Percentiles rank a stretch among this genome's conserved stretches.
phyloP scores from a whole-genome alignment of 2,113 vertebrate genomes.

The Pterocles gutturalis region DNA sequence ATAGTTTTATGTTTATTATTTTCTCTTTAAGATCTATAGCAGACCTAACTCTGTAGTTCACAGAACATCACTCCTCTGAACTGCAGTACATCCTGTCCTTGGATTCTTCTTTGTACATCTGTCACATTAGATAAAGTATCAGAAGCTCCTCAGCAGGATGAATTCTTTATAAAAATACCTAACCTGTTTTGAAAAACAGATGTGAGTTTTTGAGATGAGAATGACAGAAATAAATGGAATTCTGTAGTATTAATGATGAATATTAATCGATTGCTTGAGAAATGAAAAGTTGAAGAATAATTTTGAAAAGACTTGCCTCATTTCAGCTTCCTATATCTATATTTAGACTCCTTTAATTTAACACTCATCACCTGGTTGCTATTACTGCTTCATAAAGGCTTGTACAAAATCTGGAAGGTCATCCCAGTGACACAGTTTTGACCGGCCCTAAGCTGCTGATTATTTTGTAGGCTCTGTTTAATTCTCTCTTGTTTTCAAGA shows the following conservation, averaged over 20 bases:
- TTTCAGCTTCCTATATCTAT: not conserved
- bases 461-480: slow-evolving; percentile 65
- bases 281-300: not conserved
- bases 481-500: slow-evolving; percentile 74
- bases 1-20: not conserved
- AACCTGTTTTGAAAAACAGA: not conserved
- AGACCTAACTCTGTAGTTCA: not conserved
- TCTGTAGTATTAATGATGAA: not conserved
- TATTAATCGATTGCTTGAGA: not conserved
- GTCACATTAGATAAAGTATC: not conserved
- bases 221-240: not conserved
- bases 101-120: not conserved
- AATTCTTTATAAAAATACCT: not conserved
- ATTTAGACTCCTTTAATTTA: not conserved
- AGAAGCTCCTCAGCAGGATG: not conserved
- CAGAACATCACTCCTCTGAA: not conserved
- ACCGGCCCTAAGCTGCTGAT: slow-evolving; percentile 56
- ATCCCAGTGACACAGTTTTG: slow-evolving; percentile 48
- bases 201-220: not conserved
- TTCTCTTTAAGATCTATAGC: not conserved
- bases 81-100: not conserved
- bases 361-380: not conserved
- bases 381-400: not conserved
- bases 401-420: slow-evolving; percentile 9
- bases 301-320: not conserved